phyloP scores from a whole-genome alignment of 1,140 invertebrate species.

The Polypedilum pembai region DNA sequence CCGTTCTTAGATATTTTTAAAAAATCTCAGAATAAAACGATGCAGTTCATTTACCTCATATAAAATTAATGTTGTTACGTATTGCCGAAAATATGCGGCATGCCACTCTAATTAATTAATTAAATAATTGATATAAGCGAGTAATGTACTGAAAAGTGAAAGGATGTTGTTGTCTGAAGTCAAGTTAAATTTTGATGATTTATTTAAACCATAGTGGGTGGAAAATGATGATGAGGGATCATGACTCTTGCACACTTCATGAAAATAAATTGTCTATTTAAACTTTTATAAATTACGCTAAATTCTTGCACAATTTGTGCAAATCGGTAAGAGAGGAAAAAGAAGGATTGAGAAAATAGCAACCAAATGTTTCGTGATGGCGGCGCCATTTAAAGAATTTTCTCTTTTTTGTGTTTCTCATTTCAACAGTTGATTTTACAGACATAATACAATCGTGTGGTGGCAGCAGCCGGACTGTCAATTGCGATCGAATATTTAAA shows the following conservation, averaged over 20 bases:
- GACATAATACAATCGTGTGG: no score
- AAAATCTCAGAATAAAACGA: not conserved
- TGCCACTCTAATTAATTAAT: slow-evolving; percentile 11
- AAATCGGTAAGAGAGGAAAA: not conserved
- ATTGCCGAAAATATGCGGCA: slow-evolving; percentile 16
- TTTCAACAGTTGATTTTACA: not conserved
- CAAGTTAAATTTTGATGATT: slow-evolving; percentile 12
- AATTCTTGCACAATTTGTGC: not conserved
- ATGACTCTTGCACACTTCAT: not conserved
- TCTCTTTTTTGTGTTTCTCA: not conserved
- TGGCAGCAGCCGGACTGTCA: no score
- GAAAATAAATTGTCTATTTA: slow-evolving; percentile 19
- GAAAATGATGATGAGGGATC: not conserved
- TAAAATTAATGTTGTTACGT: not conserved
- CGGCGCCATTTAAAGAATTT: not conserved
- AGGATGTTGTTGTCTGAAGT: slow-evolving; percentile 5
- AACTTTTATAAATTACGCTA: not conserved
- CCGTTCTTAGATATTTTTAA: not conserved
- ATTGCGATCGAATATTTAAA: no score
- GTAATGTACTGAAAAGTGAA: not conserved
- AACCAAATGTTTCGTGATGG: not conserved
- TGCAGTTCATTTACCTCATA: not conserved
- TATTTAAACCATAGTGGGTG: not conserved
- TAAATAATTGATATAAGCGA: slow-evolving; percentile 19
- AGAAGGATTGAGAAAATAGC: not conserved